Evolutionary conservation across 1,140 invertebrate genomes (phyloP).

Genomic region (Pristionchus pacificus): DNA sequence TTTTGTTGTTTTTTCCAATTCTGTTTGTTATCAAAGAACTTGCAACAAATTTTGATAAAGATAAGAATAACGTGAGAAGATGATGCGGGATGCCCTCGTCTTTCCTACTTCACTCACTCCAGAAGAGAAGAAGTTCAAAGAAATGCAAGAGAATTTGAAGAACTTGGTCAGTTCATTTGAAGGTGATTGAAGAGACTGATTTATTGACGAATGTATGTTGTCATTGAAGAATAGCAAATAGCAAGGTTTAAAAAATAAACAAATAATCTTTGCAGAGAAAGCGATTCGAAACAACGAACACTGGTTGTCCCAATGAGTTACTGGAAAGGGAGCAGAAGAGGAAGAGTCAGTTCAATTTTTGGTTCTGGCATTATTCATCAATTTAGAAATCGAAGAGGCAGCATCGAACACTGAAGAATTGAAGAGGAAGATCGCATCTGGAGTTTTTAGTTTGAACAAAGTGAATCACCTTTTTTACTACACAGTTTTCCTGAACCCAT

Average conservation of each 20-base stretch:
- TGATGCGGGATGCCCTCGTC: constrained; percentile 3
- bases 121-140: constrained; percentile 38
- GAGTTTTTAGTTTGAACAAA: constrained; percentile 11
- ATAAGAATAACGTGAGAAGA: neutral
- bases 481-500: no score
- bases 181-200: neutral
- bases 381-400: constrained; percentile 12
- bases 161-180: constrained; percentile 19
- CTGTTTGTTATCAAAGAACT: no score
- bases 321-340: neutral
- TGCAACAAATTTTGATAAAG: no score
- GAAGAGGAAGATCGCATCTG: constrained; percentile 7
- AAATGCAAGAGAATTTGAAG: constrained; percentile 25
- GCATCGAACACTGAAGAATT: constrained; percentile 9
- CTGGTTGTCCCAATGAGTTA: neutral
- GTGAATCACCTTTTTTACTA: no score
- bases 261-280: neutral
- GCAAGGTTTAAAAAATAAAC: constrained; percentile 4
- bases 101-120: constrained; percentile 28
- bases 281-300: neutral
- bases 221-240: neutral
- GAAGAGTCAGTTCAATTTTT: neutral
- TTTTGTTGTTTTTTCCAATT: constrained; percentile 1
- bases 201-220: neutral
- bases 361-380: neutral